Evolutionary conservation across 2,888 invertebrate species (phyloP), one percentile per base, ranked within the genome.

Genomic region (Agriopis marginaria): DNA sequence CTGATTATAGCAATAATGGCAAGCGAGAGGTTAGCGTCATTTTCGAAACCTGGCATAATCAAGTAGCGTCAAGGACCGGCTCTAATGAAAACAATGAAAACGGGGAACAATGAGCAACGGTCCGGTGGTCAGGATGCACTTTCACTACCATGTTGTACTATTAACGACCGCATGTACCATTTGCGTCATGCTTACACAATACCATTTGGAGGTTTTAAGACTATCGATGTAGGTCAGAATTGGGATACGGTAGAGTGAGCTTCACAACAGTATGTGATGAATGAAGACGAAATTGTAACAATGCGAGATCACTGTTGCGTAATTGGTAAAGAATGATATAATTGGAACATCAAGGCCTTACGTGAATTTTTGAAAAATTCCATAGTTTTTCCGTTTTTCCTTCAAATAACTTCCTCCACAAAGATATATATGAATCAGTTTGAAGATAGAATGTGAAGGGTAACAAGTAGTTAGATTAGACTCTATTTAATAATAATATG

Each of bases 111-210:
- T 93, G 81, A 88, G 85, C 75, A 85, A 87, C 87, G 89, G 88
- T 87, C 87, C 87, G 88, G 85, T 90, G 86, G 84, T 86, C 86
- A 79, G 82, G 86, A 78, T 87, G 86, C 86, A 93, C 93, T 94
- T 94, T 94, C 93, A 89, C 94, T 91, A 85, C 77, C 82, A 87
- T 82, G 92, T 93, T 93, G 92, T 92, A 88, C 83, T 86, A 88
- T 87, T 87, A 86, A 84, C 80, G 83, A 87, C 87, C 86, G 63
- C 86, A 83, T 84, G 68, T 69, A 61, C 61, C 14, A 82, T 82
- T 82, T 81, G 83, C 83, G 81, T 88, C 84, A 90, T 83, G 85
- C 85, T 88, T 91, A 85, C 85, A 85, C 86, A 92, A 91, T 79
- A 72, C 49, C 70, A 77, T 77, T 83, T 80, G 66, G 76, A 77